A percentile compares a stretch with the other conserved stretches of the same genome.
phyloP scores from a whole-genome alignment of 1,140 invertebrate genomes.

The Eupeodes corollae region DNA sequence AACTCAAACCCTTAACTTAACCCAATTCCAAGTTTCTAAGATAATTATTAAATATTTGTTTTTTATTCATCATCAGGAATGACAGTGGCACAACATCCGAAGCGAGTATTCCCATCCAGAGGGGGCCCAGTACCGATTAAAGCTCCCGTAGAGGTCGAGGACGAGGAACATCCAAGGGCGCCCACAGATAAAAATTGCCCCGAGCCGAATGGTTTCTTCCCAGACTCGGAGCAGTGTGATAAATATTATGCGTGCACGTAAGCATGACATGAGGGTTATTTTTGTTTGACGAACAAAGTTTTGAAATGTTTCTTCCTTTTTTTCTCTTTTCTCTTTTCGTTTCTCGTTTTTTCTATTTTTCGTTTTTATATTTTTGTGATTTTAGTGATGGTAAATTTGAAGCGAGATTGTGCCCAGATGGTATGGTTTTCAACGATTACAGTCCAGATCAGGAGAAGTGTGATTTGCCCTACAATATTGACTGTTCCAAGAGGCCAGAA shows the following conservation, averaged over 20 bases:
- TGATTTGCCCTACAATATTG: constrained; percentile 75
- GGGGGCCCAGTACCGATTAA: too few relatives aligned
- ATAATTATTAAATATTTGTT: too few relatives aligned
- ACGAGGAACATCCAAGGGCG: too few relatives aligned
- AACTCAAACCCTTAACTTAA: too few relatives aligned
- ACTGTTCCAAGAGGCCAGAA: constrained; percentile 63
- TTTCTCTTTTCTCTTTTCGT: constrained; percentile 3
- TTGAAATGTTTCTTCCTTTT: constrained; percentile 1
- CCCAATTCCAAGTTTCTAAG: too few relatives aligned
- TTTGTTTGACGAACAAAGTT: neutral
- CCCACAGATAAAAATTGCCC: constrained; percentile 55
- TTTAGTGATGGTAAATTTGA: constrained; percentile 52
- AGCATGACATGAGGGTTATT: constrained; percentile 9
- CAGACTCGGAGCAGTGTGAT: constrained; percentile 78
- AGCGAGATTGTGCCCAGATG: constrained; percentile 75
- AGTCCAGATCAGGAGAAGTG: constrained; percentile 72
- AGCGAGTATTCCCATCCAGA: too few relatives aligned
- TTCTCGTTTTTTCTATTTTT: neutral
- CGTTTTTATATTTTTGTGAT: constrained; percentile 8
- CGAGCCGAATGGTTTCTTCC: constrained; percentile 72
- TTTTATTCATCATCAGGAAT: too few relatives aligned
- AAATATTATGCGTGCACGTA: constrained; percentile 76
- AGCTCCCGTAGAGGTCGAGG: too few relatives aligned
- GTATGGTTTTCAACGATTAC: constrained; percentile 85
- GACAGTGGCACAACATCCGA: too few relatives aligned